Evolutionary conservation across 2,888 invertebrate genomes (phyloP), one percentile per base, ranked within the genome.

Genomic region (Nomada lathburiana): DNA sequence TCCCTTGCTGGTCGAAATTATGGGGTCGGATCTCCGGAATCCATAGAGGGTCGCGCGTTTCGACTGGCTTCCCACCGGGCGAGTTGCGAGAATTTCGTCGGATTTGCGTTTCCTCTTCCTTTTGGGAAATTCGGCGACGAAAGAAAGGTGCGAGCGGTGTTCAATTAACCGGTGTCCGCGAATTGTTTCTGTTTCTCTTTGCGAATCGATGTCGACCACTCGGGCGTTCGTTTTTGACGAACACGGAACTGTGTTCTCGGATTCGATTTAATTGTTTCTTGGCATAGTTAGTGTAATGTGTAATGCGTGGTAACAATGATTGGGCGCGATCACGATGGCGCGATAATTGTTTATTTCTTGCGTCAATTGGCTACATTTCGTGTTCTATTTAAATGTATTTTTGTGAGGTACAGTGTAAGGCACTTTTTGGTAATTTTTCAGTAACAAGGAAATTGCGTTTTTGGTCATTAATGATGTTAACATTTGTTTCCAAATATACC

Each of bases 1-100:
- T 78, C 63, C 63, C 70, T 80, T 70, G 42, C 53, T 18, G 36
- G 20, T 20, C 36, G 52, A 72, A 72, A 79, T 78, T 71, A 80
- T 79, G 44, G 55, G 63, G 52, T 20, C 62, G 71, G 55, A 80
- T 72, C 63, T 52, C 23, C n/a, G 36, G 63, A 36, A 70, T 78
- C 78, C 70, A 60, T 79, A 59, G 29, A 72, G 52, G 23, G 53
- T n/a, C 52, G 18, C 29, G 10, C 42, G 67, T 16, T 44, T 13
- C 18, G 18, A 18, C 2, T 20, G n/a, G 65, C 57, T 62, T 68
- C 55, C 53, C 42, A 20, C 1, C 47, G 26, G 18, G 18, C 13
- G 4, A 16, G 11, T 57, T n/a, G 3, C 16, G 26, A 29, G 53
- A 18, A 72, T 72, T 44, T 63, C 26, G 13, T 29, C 20, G 0